A percentile compares a stretch with the other conserved stretches of the same genome.
Conservation (phyloP, 2,113 vertebrate species). For the Numenius arquata region DNA sequence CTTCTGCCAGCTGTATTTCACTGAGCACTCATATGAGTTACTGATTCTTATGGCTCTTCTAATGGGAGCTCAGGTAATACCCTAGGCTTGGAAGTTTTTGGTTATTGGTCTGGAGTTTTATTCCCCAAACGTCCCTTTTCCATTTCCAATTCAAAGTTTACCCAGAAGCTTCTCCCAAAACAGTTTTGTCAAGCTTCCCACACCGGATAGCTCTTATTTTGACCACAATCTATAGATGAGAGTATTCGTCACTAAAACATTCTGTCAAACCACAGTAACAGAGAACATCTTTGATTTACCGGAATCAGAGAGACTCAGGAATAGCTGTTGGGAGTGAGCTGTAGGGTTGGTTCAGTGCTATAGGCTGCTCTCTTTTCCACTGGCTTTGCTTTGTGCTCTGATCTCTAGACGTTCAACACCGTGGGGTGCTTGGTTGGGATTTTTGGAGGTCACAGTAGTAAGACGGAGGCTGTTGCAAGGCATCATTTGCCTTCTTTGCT, state of each 20-base stretch:
- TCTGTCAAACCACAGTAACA: constrained; percentile 35
- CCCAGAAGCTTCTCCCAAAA: not conserved
- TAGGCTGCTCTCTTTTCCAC: not conserved
- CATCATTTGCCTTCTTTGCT: not conserved
- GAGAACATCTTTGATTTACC: constrained; percentile 50
- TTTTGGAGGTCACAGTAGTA: not conserved
- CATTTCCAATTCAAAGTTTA: not conserved
- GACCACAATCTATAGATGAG: not conserved
- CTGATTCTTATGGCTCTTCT: not conserved
- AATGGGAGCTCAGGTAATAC: not conserved
- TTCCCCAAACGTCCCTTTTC: not conserved
- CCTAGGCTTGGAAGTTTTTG: not conserved
- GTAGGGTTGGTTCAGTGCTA: not conserved
- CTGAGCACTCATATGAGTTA: not conserved
- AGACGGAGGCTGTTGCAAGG: not conserved
- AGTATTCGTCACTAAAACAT: constrained; percentile 9
- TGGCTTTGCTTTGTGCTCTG: not conserved
- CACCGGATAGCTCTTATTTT: not conserved
- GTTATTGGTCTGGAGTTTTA: not conserved
- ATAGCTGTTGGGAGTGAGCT: not conserved
- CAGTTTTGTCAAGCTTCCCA: not conserved
- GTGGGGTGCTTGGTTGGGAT: not conserved
- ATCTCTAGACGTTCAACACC: rapidly evolving
- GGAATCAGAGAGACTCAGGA: not conserved
- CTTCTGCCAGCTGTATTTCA: not conserved